These are phyloP conservation scores for Menidia beryllina DNA, from an alignment of 2,113 vertebrate species.

Conservation along the genomic window DNA sequence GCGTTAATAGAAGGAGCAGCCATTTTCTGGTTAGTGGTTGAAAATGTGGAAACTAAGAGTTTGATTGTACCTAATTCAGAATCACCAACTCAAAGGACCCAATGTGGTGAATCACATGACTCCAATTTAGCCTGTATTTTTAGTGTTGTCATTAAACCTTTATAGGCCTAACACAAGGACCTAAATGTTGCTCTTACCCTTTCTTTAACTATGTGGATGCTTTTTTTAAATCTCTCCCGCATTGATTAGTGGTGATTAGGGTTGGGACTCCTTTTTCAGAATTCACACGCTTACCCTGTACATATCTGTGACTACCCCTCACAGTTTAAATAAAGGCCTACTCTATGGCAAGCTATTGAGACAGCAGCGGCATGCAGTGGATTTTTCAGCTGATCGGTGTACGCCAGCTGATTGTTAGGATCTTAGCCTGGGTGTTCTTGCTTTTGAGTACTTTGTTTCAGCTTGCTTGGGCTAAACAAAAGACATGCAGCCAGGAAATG, in stretches of 20 bases:
- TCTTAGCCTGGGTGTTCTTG: conserved; percentile 87
- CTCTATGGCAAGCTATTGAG: background rate
- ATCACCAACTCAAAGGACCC: conserved; percentile 23
- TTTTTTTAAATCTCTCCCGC: background rate
- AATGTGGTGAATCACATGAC: conserved; percentile 19
- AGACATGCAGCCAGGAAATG: conserved; percentile 98
- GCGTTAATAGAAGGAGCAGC: background rate
- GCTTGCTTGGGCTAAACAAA: conserved; percentile 91
- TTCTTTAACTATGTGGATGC: conserved; percentile 7
- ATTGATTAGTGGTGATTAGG: conserved; percentile 42
- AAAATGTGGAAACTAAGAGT: conserved; percentile 10
- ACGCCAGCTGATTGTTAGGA: conserved; percentile 58
- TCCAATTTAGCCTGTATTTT: conserved; percentile 1
- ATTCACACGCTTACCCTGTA: conserved; percentile 30
- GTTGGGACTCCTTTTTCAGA: conserved; percentile 47
- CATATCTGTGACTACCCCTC: conserved; percentile 7
- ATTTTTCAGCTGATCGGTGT: conserved; percentile 23
- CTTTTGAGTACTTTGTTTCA: conserved; percentile 86
- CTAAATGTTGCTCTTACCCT: background rate
- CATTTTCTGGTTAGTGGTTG: too few species aligned
- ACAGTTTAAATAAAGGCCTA: background rate
- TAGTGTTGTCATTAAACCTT: background rate
- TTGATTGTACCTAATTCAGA: conserved; percentile 11
- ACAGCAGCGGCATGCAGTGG: background rate
- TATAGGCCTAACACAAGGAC: conserved; percentile 2